Evolutionary conservation across 2,888 invertebrate genomes (phyloP), one percentile per base, ranked within the genome.

Genomic region (Anthrax anthrax): DNA sequence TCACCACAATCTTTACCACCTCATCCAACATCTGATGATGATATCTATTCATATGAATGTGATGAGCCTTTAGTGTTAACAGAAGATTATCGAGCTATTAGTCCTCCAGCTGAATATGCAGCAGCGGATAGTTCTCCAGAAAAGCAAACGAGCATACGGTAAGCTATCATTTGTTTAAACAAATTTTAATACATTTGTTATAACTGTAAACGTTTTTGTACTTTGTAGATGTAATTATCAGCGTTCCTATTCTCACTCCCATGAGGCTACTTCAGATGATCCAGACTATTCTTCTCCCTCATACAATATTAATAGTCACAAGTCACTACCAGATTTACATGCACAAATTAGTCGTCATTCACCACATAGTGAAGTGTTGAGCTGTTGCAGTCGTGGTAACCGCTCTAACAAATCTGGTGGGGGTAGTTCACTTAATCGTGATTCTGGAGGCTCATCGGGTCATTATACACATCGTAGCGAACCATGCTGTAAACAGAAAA

Each of bases 381-480:
- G 69, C 49, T 68, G 68, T 48, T 68, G 68, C 50, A 69, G 69
- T 45, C 62, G 69, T 3, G 68, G 68, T 9, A 69, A 68, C 54
- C 62, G 69, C 4, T 69, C 69, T 8, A 68, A 67, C 42, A 69
- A 69, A 49, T 69, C 69, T 1, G 77, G 76, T 0, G 77, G 78
- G 0, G 76, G 76, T 2, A 77, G 77, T 1, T 77, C 77, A 19
- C 73, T 77, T 54, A 86, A 86, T 44, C 77, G 85, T 3, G 86
- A 86, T 64, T 85, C 84, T 0, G 86, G 86, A 27, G 85, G 85
- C 34, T 84, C 84, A 2, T 84, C 84, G 50, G 86, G 85, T 0
- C 86, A 85, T 66, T 86, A 83, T 63, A 85, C 84, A 47, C 85
- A 85, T 64, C 76, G 82, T 52, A 84, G 84, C 60, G 85, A 85